Base-by-base conservation (phyloP, 2,888 invertebrate species). In the Hydropsyche betteni region DNA sequence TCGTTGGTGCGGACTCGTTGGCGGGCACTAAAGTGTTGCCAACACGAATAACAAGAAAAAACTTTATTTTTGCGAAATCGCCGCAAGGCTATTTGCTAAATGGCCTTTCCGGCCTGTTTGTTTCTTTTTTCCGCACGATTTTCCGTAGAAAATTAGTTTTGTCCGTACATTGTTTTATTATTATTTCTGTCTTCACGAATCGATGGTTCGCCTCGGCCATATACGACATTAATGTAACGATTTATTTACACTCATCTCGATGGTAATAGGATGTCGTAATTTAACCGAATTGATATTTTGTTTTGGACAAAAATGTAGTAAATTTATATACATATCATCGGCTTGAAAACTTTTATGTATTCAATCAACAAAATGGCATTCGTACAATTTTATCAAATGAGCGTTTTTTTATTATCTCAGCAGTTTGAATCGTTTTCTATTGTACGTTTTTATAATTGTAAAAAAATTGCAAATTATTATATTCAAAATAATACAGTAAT, bases 91-190 rank as follows among this genome's bases (percentile, higher is more conserved):
- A 75, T 75, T 69, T 69, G 70, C 77, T 69, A 75, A 70, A 68
- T 61, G 64, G 58, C 71, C 53, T 64, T 70, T 68, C 50, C 36
- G 44, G 71, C 71, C 70, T 51, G 61, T 33, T n/a, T 38, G 69
- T 61, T 38, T 44, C 69, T 69, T 51, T 75, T 75, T 75, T 77
- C 75, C 75, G 75, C 70, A 70, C 77, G 77, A 77, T 77, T 77
- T 77, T 68, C 68, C 71, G 75, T 68, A 74, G 73, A 74, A 77
- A 77, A 76, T 76, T 73, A 74, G 74, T 76, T 77, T 76, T 58
- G 74, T 64, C 36, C 70, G 70, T 52, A 53, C 34, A 70, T 70
- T 70, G 70, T 70, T 70, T 70, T 70, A 70, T 70, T 70, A 70
- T 70, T 70, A 70, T 70, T 70, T 70, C 33, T 70, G 24, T 70